Base-by-base conservation (phyloP, 2,888 invertebrate genomes). In the Melanotus villosus region DNA sequence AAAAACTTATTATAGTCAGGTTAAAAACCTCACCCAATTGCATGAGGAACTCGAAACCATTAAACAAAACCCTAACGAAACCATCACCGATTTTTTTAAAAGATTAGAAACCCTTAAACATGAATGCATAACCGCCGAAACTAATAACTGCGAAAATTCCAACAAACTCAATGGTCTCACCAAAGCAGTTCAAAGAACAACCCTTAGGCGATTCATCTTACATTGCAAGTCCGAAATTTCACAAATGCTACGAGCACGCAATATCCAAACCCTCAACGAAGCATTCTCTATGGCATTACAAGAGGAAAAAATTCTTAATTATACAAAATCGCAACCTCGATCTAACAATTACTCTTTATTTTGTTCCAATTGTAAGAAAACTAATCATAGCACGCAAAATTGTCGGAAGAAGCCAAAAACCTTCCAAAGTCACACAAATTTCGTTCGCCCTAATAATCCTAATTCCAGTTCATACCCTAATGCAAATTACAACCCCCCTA, bases 31-130 rank as follows among this genome's bases (percentile, higher is more conserved):
- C 4, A 50, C 38, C 5, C 62, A 71, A 34, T 19, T 54, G 9
- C 66, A 70, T 52, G 70, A 72, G 52, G 70, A 70, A 34, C 41
- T 70, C 32, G 72, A 67, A 30, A 70, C 70, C 9, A 70, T 70
- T 26, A 67, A 62, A 23, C 70, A 72, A 68, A 12, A 18, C 21
- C 34, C 5, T 38, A 52, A 58, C 32, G 68, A 72, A 64, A 57
- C 54, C 1, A 38, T 70, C 7, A 72, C 72, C 0, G 67, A 70
- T 41, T 70, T 36, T 70, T 26, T 5, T 26, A 26, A 26, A 26
- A 3, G 26, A 7, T 26, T 26, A 23, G 70, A 70, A 65, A 70
- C 38, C 26, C 7, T 56, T 14, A 64, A 72, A 68, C 64, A 65
- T 26, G 72, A 72, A 32, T 67, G 70, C 18, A 72, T 64, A 7